Evolutionary conservation across 2,888 invertebrate species (phyloP).

Genomic region (Clepsis dumicolana): DNA sequence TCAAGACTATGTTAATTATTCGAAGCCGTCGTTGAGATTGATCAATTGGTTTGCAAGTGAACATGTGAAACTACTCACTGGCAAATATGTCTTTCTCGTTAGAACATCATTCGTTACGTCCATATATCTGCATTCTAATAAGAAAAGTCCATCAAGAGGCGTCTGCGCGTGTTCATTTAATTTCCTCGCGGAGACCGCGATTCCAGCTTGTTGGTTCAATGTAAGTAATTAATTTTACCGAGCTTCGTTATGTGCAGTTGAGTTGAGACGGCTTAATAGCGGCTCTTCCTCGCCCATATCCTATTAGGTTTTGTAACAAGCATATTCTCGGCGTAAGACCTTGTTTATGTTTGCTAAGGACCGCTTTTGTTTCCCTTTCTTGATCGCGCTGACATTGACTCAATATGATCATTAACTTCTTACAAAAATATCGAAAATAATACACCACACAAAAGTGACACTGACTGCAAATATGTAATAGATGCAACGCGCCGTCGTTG

Average conservation of each 20-base stretch:
- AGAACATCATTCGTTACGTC: slow-evolving; percentile 24
- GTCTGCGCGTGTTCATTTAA: slow-evolving; percentile 69
- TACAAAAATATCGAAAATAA: too few relatives aligned
- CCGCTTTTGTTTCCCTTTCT: slow-evolving; percentile 11
- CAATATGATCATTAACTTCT: neutral
- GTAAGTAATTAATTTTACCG: slow-evolving; percentile 76
- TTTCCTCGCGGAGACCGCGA: slow-evolving; percentile 72
- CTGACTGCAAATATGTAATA: too few relatives aligned
- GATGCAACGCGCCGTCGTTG: neutral
- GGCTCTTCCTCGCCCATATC: slow-evolving; percentile 47
- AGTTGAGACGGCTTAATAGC: slow-evolving; percentile 62
- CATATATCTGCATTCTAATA: slow-evolving; percentile 52
- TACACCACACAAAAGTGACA: too few relatives aligned
- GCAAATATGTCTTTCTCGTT: slow-evolving; percentile 37
- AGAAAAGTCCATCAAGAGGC: slow-evolving; percentile 58
- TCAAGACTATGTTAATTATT: slow-evolving; percentile 22
- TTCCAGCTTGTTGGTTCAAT: slow-evolving; percentile 73
- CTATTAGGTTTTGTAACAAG: slow-evolving; percentile 50
- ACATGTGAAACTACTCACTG: slow-evolving; percentile 25
- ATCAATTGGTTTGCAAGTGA: slow-evolving; percentile 26
- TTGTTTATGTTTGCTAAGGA: slow-evolving; percentile 14
- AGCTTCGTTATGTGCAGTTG: slow-evolving; percentile 60
- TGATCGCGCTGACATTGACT: neutral
- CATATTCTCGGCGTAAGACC: slow-evolving; percentile 45
- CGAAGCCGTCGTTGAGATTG: slow-evolving; percentile 23